Base-by-base conservation (phyloP, 2,888 invertebrate genomes). In the Rosalia funebris region DNA sequence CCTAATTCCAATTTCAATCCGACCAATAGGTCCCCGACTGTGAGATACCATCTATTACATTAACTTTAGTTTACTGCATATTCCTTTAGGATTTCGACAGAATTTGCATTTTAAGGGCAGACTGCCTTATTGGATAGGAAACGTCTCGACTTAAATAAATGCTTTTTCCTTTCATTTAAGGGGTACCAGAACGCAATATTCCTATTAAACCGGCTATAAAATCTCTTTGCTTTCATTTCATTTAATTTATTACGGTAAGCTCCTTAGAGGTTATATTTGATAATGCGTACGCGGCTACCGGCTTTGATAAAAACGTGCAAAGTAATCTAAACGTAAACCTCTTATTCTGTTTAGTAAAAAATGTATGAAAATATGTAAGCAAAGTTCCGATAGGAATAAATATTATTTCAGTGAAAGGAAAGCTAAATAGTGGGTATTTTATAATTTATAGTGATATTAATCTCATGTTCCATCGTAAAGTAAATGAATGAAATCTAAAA, bases 11-110 rank as follows among this genome's bases (percentile, higher is more conserved):
- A 65, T 74, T 74, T 65, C 68, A 71, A 74, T 71, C 66, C 66
- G 47, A 72, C 71, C 72, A 72, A 75, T 75, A 74, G 73, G 70
- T 66, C 65, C 69, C 70, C 60, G 61, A 68, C 66, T 66, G 59
- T 57, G 65, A 70, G 75, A 74, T 75, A 74, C 70, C 68, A 75
- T 75, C 74, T 75, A 74, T 75, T 71, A 74, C 72, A 73, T 75
- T 75, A 75, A 75, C 71, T 73, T 71, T 70, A 71, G 73, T 74
- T 75, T 73, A 74, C 74, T 74, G 72, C 73, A 73, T 74, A 72
- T 73, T 73, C 73, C 73, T 71, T 66, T 63, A 70, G 72, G 73
- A 73, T 70, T 70, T 67, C 69, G 64, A 64, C 61, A 62, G 70
- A 64, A 74, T 73, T 73, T 73, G 71, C 72, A 74, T 74, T 73